Percentiles rank a stretch among this genome's conserved stretches.
phyloP scores from a whole-genome alignment of 1,140 invertebrate genomes.

The Aphidius ervi region DNA sequence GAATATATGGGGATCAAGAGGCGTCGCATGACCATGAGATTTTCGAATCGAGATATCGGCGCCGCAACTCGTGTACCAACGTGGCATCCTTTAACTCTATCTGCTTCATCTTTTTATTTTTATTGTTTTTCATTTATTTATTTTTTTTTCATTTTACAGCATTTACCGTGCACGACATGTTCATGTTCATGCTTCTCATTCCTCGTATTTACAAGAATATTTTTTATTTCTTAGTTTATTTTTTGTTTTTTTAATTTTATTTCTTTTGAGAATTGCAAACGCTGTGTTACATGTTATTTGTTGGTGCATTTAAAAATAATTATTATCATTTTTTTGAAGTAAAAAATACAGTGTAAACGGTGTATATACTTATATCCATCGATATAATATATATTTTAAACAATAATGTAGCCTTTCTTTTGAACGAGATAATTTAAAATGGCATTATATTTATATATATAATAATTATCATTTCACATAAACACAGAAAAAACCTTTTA shows the following conservation, averaged over 20 bases:
- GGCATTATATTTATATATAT: too few species aligned
- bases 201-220: neutral
- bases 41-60: conserved; percentile 33
- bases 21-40: conserved; percentile 24
- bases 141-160: conserved; percentile 10
- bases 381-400: too few species aligned
- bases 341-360: too few species aligned
- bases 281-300: too few species aligned
- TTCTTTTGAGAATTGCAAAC: too few species aligned
- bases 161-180: neutral
- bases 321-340: too few species aligned
- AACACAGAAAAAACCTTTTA: too few species aligned
- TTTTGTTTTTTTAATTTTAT: too few species aligned
- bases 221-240: too few species aligned
- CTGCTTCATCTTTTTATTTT: conserved; percentile 28
- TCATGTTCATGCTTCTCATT: neutral
- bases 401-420: neutral
- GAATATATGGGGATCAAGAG: neutral
- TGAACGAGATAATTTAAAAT: neutral
- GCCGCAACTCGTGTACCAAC: conserved; percentile 32
- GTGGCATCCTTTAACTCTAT: conserved; percentile 23
- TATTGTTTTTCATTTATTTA: conserved; percentile 16
- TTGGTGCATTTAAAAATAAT: too few species aligned
- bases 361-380: too few species aligned
- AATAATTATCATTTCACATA: too few species aligned